A percentile compares a stretch with the other conserved stretches of the same genome.
phyloP scores from a whole-genome alignment of 2,888 invertebrate species.

The Liodrosophila aerea region DNA sequence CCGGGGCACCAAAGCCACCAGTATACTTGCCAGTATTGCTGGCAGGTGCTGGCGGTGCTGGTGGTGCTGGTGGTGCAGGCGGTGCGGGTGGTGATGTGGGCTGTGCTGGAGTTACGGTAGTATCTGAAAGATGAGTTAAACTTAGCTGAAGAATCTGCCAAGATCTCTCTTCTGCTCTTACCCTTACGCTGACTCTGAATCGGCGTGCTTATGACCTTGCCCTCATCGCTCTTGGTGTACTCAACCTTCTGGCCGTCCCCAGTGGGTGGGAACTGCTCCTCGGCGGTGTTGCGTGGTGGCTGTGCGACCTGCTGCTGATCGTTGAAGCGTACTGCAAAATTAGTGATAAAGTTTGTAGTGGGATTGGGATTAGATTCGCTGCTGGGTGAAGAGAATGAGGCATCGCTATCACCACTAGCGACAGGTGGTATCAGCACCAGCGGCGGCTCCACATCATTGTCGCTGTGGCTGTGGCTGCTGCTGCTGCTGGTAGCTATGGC shows the following conservation, averaged over 20 bases:
- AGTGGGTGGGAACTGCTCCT: slow-evolving; percentile 57
- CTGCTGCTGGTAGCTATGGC: slow-evolving; percentile 29
- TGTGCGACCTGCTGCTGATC: slow-evolving; percentile 22
- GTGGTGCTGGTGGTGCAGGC: slow-evolving; percentile 53
- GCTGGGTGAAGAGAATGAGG: slow-evolving; percentile 9
- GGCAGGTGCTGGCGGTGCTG: neutral
- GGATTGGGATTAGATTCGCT: slow-evolving; percentile 32
- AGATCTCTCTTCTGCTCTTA: too few relatives aligned
- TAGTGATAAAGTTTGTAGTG: slow-evolving; percentile 73
- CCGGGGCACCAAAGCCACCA: slow-evolving; percentile 76
- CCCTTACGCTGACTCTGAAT: slow-evolving; percentile 66
- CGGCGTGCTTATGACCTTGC: slow-evolving; percentile 79
- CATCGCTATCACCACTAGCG: too few relatives aligned
- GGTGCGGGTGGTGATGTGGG: slow-evolving; percentile 1
- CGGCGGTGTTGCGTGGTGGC: slow-evolving; percentile 29
- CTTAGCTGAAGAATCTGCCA: too few relatives aligned
- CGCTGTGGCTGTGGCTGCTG: slow-evolving; percentile 26
- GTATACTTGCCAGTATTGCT: slow-evolving; percentile 73
- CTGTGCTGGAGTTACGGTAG: neutral
- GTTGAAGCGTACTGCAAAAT: slow-evolving; percentile 80
- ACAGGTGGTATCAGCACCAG: slow-evolving; percentile 69
- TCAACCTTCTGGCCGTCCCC: slow-evolving; percentile 65
- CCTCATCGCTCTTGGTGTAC: slow-evolving; percentile 80
- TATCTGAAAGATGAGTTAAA: too few relatives aligned
- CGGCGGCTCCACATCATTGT: slow-evolving; percentile 58